Conservation (phyloP, 2,797 vertebrate species). For the Gila robusta region DNA sequence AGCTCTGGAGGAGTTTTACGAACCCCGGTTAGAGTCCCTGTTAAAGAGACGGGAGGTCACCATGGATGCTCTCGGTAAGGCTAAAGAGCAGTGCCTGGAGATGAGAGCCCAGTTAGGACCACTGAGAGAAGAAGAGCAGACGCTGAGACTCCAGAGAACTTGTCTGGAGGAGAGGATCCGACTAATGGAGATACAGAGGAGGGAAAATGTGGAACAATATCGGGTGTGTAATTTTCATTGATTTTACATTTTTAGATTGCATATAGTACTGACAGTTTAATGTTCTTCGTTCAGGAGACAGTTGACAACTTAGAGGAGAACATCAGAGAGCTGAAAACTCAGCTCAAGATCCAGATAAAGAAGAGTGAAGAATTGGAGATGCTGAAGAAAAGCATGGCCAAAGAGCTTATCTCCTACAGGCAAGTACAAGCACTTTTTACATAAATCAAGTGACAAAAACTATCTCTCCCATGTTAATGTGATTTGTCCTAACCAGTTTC, state of each 20-base stretch:
- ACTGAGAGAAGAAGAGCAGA: conserved; percentile 83
- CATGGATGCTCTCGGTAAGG: conserved; percentile 78
- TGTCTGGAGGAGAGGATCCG: conserved; percentile 89
- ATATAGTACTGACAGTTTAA: neutral
- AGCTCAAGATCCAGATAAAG: conserved; percentile 87
- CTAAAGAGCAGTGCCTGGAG: conserved; percentile 84
- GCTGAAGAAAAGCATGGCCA: conserved; percentile 81
- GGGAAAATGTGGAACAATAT: conserved; percentile 86
- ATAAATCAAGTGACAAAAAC: neutral
- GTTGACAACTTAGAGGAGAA: conserved; percentile 87
- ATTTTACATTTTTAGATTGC: neutral
- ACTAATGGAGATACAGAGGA: conserved; percentile 82
- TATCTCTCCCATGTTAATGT: neutral
- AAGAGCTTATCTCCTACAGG: conserved; percentile 88
- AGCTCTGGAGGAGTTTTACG: conserved; percentile 88
- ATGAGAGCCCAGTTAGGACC: conserved; percentile 85
- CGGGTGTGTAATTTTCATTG: conserved; percentile 76
- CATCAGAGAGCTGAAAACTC: conserved; percentile 85
- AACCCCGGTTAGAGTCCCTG: conserved; percentile 88
- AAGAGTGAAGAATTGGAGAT: conserved; percentile 88
- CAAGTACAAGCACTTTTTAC: conserved; percentile 62
- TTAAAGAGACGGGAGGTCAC: conserved; percentile 85
- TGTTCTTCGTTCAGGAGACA: conserved; percentile 79
- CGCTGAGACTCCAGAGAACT: conserved; percentile 82
- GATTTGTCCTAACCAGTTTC: neutral